Percentiles rank a stretch among this genome's conserved stretches.
phyloP scores from a whole-genome alignment of 2,888 invertebrate species.

The Camptogramma bilineatum region DNA sequence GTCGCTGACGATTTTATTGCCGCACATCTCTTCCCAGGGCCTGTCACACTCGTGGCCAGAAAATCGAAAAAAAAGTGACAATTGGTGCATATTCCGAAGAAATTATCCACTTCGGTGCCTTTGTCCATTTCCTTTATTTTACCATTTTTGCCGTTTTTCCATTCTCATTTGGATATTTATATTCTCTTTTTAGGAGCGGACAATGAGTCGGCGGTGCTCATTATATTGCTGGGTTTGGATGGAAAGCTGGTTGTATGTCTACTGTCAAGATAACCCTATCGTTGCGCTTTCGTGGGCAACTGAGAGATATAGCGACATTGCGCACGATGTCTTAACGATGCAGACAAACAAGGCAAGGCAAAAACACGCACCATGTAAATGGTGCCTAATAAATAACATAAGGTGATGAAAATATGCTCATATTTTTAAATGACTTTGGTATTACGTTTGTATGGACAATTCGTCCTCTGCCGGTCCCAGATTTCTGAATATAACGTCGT shows the following conservation, averaged over 20 bases:
- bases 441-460: too few relatives aligned
- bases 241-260: slow-evolving; percentile 7
- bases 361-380: too few relatives aligned
- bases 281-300: too few relatives aligned
- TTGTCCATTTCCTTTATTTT: slow-evolving; percentile 83
- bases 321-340: too few relatives aligned
- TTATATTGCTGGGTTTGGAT: slow-evolving; percentile 69
- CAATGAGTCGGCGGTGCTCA: slow-evolving; percentile 71
- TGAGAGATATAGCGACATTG: too few relatives aligned
- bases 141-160: slow-evolving; percentile 83
- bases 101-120: slow-evolving; percentile 84
- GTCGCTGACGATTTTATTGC: slow-evolving; percentile 74
- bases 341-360: too few relatives aligned
- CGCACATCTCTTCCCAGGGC: slow-evolving; percentile 57
- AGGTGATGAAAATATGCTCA: too few relatives aligned
- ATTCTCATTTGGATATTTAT: slow-evolving; percentile 86
- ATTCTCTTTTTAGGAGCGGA: slow-evolving; percentile 76
- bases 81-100: slow-evolving; percentile 84
- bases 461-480: too few relatives aligned
- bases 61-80: slow-evolving; percentile 81
- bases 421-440: too few relatives aligned
- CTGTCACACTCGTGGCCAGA: slow-evolving; percentile 58
- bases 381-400: too few relatives aligned
- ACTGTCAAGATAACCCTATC: background rate
- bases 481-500: too few relatives aligned